A percentile compares a stretch with the other conserved stretches of the same genome.
phyloP scores from a whole-genome alignment of 1,140 invertebrate species.

The Sycophila sp. region DNA sequence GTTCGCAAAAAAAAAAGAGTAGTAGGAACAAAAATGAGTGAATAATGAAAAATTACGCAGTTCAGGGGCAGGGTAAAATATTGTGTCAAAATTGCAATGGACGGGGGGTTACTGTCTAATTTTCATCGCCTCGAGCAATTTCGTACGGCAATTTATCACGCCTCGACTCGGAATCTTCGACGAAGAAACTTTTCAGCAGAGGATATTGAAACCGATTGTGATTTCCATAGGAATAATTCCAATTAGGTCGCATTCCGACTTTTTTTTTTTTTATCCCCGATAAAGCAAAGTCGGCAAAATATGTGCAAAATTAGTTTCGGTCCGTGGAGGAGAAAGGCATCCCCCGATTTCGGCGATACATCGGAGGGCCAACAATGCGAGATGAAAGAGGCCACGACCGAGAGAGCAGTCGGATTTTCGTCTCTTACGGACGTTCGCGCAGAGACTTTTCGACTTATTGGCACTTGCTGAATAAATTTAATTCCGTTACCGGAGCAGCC shows the following conservation, averaged over 20 bases:
- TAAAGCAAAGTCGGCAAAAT: neutral
- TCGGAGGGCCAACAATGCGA: constrained; percentile 36
- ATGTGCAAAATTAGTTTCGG: neutral
- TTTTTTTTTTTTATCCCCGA: too few relatives aligned
- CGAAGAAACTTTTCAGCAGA: too few relatives aligned
- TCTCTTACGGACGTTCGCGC: constrained; percentile 48
- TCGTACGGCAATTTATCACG: too few relatives aligned
- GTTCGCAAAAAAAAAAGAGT: neutral
- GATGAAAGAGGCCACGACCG: constrained; percentile 40
- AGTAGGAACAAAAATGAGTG: neutral
- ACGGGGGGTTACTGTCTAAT: too few relatives aligned
- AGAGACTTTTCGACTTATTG: constrained; percentile 58
- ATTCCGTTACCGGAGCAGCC: constrained; percentile 51
- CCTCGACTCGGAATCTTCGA: too few relatives aligned
- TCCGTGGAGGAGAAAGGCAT: neutral
- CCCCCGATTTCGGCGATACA: neutral
- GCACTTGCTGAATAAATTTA: constrained; percentile 61
- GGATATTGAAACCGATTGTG: too few relatives aligned
- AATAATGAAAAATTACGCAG: neutral
- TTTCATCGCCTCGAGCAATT: too few relatives aligned
- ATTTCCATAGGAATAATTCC: too few relatives aligned
- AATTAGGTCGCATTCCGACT: too few relatives aligned
- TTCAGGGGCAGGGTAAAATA: neutral
- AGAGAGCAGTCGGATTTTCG: constrained; percentile 48
- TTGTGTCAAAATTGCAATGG: neutral